Evolutionary conservation across 2,888 invertebrate species (phyloP).

Genomic region (Girardia tigrina): DNA sequence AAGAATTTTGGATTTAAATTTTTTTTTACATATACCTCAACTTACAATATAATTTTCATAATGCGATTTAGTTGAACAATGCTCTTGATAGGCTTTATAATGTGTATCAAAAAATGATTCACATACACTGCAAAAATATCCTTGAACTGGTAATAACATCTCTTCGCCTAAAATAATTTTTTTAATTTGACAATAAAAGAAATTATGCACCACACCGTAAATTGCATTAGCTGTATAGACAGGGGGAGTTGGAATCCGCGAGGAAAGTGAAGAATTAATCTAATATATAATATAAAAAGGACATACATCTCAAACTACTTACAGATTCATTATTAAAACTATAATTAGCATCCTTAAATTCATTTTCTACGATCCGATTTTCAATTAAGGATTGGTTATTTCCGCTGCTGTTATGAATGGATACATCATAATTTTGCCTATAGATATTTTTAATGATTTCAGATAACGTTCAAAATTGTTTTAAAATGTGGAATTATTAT

Average conservation of each 20-base stretch:
- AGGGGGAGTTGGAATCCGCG: neutral
- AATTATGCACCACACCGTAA: neutral
- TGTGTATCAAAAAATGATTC: neutral
- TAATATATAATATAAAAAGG: too few species aligned
- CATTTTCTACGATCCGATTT: neutral
- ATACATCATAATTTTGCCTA: neutral
- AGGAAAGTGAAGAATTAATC: neutral
- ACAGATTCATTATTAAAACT: neutral
- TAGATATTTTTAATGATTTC: too few species aligned
- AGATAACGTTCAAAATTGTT: too few species aligned
- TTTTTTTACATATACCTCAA: neutral
- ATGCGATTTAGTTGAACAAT: neutral
- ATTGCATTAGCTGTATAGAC: neutral
- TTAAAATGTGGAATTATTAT: too few species aligned
- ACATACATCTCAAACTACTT: neutral
- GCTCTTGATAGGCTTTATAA: slow-evolving; percentile 9
- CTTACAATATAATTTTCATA: slow-evolving; percentile 12
- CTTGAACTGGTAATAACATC: slow-evolving; percentile 20
- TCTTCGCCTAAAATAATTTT: slow-evolving; percentile 1
- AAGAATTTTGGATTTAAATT: neutral
- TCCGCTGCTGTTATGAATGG: neutral
- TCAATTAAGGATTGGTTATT: neutral
- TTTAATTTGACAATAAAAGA: neutral
- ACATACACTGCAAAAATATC: slow-evolving; percentile 18
- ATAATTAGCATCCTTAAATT: neutral